Percentiles rank a stretch among this genome's conserved stretches.
Evolutionary conservation across 2,888 invertebrate species (phyloP).

Genomic region (Ptycholaimellus sp.): DNA sequence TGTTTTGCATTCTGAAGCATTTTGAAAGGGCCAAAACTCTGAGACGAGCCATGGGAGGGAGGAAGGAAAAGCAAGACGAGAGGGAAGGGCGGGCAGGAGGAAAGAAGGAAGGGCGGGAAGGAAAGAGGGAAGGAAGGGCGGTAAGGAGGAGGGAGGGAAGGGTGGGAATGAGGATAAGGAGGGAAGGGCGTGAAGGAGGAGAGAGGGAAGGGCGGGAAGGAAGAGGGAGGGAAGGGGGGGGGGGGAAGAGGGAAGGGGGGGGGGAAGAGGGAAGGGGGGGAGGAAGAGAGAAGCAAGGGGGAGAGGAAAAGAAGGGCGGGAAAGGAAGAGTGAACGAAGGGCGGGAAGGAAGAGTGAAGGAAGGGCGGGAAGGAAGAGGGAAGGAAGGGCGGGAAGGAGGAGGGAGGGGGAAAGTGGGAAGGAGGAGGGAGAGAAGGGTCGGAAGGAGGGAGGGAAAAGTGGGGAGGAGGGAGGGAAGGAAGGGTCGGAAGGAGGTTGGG

Average conservation of each 20-base stretch:
- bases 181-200: neutral
- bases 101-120: no score
- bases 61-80: neutral
- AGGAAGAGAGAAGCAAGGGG: neutral
- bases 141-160: no score
- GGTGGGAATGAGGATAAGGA: neutral
- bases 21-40: no score
- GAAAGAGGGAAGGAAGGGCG: no score
- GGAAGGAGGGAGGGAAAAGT: no score
- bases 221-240: slow-evolving; percentile 1
- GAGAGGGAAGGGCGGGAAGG: neutral
- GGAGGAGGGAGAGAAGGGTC: no score
- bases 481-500: no score
- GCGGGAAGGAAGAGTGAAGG: slow-evolving; percentile 2
- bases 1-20: no score
- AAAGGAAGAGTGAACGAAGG: neutral
- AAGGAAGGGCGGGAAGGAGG: no score
- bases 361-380: slow-evolving; percentile 1
- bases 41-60: no score
- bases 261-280: neutral
- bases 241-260: neutral
- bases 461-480: no score
- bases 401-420: no score
- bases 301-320: slow-evolving; percentile 2
- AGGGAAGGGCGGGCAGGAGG: neutral